Evolutionary conservation across 2,888 invertebrate genomes (phyloP), one percentile per base, ranked within the genome.

Genomic region (Epistrophe eligans): DNA sequence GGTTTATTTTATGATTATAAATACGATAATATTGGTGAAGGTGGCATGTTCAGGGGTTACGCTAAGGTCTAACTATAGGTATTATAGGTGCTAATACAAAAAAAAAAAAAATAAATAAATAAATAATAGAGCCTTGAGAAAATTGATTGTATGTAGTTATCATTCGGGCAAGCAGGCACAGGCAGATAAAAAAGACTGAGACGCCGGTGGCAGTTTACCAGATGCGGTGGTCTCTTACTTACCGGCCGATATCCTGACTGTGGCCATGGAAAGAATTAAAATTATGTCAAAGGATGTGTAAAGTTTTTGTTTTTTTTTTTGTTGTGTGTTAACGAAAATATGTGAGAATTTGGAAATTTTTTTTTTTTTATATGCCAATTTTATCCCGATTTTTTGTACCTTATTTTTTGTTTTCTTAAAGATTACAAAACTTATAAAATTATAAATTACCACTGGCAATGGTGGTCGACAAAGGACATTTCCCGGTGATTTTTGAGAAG

Each of bases 401-500:
- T 50, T 73, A 32, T 11, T 11, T 19, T 32, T 4, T 17, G n/a
- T 11, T 11, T 19, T 52, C 2, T 13, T 8, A 15, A 40, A 52
- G 1, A 10, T 52, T 7, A 35, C 4, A 40, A 52, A 38, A 55
- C 13, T 13, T 19, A 28, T 50, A 7, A 13, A 52, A 1, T 50
- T 2, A 50, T 13, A 50, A 70, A 94, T 94, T 91, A 96, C 96
- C 77, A 95, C 95, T 84, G 96, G 97, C 89, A 97, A 93, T 38
- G 97, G 96, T 81, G 97, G 97, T 40, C 96, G 94, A 88, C 91
- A 91, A 4, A 94, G 93, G 88, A 93, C 93, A 77, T 93, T 93
- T 62, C 94, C 94, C 88, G 94, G 94, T 24, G 94, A 94, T 88
- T 94, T 93, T 84, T 93, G 93, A 60, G 93, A 90, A 15, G 90